Evolutionary conservation across 1,140 invertebrate species (phyloP).

Genomic region (Ephestia elutella): DNA sequence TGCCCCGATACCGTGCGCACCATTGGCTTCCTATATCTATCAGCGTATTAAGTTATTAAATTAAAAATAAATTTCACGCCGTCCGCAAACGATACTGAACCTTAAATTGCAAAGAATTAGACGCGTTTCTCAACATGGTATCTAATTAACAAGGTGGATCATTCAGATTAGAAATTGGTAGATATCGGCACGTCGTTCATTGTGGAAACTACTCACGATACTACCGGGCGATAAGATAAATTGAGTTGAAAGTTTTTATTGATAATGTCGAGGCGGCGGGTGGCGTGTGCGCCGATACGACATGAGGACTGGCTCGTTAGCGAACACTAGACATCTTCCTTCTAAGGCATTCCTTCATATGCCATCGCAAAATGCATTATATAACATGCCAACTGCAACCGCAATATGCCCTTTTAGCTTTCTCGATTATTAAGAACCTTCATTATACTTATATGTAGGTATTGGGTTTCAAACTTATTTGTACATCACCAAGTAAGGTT

Average conservation of each 20-base stretch:
- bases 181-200: constrained; percentile 71
- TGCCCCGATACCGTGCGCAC: constrained; percentile 53
- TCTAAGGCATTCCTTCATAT: background rate
- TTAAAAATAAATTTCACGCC: constrained; percentile 61
- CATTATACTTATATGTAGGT: too few species aligned
- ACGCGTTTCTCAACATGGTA: constrained; percentile 24
- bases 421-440: too few species aligned
- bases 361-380: background rate
- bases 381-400: too few species aligned
- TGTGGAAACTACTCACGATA: constrained; percentile 70
- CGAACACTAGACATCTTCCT: background rate
- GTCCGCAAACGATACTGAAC: constrained; percentile 30
- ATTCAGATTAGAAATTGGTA: constrained; percentile 71
- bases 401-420: too few species aligned
- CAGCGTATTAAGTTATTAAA: constrained; percentile 71
- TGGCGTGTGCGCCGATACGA: constrained; percentile 26
- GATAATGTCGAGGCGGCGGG: constrained; percentile 49
- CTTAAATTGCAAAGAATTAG: constrained; percentile 27
- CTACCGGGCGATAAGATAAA: constrained; percentile 68
- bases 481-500: background rate
- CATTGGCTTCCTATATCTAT: constrained; percentile 65
- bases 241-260: constrained; percentile 63
- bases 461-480: background rate
- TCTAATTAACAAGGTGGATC: constrained; percentile 66
- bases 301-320: constrained; percentile 26